Base-by-base conservation (phyloP, 1,140 invertebrate species). In the Drosophila truncata region DNA sequence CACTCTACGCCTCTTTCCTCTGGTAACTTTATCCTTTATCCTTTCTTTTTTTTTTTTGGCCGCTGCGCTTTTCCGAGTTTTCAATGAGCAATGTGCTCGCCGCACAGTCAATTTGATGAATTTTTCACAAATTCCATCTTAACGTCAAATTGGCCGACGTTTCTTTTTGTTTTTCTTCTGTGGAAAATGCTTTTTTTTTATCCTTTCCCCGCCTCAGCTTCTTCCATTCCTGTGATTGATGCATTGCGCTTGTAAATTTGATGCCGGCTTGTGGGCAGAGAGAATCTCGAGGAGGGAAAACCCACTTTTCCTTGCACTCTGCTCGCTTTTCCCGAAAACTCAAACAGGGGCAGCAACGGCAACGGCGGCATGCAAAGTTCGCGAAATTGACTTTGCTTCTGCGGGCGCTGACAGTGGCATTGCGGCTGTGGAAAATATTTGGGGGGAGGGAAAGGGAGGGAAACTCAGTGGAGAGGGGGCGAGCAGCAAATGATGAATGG, bases 371-470 rank as follows among this genome's bases (percentile, higher is more conserved):
- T 87, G 83, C 83, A 88, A 88, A 88, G 85, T 88, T 82, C 85
- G 84, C 85, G 84, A 88, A 88, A 88, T 88, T 88, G 84, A 90
- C 84, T 88, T 88, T 85, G 85, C 84, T 88, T 88, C 82, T 88
- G 83, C 63, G 86, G 80, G 77, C 84, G 80, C 84, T 88, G 84
- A 87, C 84, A 87, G 85, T 87, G 84, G 80, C 80, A 87, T 66
- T 79, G 70, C 57, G 54, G 61, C 55, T 57, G 49, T 41, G 25
- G 54, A 46, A 39, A 29, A 25, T 35, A 23, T 55, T 11, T 10
- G 11, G 25, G 11, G 8, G 39, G 3, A 18, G 14, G 25, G 18
- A 14, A 11, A 0, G 16, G 9, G 2, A 16, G 23, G 29, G 23
- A 18, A 25, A 25, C 23, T 25, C 14, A 13, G 14, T 25, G 14